Percentiles rank a stretch among this genome's conserved stretches.
Conservation (phyloP, 2,888 invertebrate genomes). For the Dastarcus helophoroides region DNA sequence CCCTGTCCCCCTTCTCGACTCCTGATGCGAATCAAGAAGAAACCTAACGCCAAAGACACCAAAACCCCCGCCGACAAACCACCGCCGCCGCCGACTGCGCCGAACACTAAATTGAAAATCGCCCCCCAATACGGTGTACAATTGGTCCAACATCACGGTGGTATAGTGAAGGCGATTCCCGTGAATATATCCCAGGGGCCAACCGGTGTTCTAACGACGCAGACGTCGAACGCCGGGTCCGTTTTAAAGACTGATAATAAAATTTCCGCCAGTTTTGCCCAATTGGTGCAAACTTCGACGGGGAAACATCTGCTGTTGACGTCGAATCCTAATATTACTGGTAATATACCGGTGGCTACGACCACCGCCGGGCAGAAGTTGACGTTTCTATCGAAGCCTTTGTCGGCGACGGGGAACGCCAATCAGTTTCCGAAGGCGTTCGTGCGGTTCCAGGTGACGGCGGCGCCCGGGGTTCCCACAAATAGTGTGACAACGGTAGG, state of each 20-base stretch:
- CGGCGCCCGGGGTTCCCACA: conserved; percentile 26
- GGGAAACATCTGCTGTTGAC: conserved; percentile 59
- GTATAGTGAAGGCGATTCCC: conserved; percentile 38
- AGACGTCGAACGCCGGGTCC: conserved; percentile 27
- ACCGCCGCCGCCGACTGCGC: conserved; percentile 8
- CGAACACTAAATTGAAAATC: conserved; percentile 27
- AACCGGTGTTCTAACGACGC: conserved; percentile 21
- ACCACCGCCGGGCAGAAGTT: conserved; percentile 40
- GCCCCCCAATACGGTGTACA: conserved; percentile 41
- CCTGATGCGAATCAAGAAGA: conserved; percentile 15
- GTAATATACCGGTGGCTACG: conserved; percentile 32
- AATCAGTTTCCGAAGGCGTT: conserved; percentile 31
- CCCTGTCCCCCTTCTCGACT: conserved; percentile 15
- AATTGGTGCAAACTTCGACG: conserved; percentile 58
- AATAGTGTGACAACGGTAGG: conserved; percentile 24
- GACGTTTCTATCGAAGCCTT: conserved; percentile 44
- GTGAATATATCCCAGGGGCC: conserved; percentile 25
- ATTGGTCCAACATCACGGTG: conserved; percentile 43
- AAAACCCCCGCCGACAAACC: conserved; percentile 32
- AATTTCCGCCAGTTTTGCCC: conserved; percentile 41
- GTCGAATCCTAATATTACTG: conserved; percentile 36
- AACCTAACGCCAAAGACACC: conserved; percentile 33
- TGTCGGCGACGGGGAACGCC: conserved; percentile 34
- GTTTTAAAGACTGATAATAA: conserved; percentile 32
- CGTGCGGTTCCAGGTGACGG: conserved; percentile 34